Base-by-base conservation (phyloP, 2,888 invertebrate genomes). In the Campoplex capitator region DNA sequence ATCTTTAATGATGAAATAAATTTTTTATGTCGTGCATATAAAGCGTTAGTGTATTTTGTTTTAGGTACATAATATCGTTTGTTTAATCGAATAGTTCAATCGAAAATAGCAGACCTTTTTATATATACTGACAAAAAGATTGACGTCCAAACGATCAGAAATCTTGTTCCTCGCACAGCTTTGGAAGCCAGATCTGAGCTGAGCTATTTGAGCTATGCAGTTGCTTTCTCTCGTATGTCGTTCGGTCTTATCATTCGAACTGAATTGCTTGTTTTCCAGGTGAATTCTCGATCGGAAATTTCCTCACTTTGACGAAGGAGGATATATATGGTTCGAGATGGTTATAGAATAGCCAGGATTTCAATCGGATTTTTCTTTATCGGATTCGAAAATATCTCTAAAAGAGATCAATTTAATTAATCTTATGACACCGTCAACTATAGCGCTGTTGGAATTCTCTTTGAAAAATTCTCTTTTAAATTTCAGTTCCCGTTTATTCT, bases 71-170 rank as follows among this genome's bases (percentile, higher is more conserved):
- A 38, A 3, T 35, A 91, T 91, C 90, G 23, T 23, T 23, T 23
- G 23, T 23, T 23, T 23, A 23, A 23, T 23, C 23, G 23, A 23
- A 23, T 23, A 23, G 23, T 23, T 23, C 88, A 89, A 90, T 86
- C 90, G 89, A 89, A 91, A 90, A 89, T 91, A 85, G n/a, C n/a
- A n/a, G 90, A 86, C 84, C 54, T 73, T 77, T 76, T 62, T 71
- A 65, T 77, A 48, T 11, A 42, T 32, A n/a, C 35, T 23, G 76
- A 8, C 18, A 28, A 32, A 32, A 56, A 75, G 70, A 75, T 86
- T 83, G 88, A 80, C 86, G 67, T 88, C 86, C 67, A 62, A 23
- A 58, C 77, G 76, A 78, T 79, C 51, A 81, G 67, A 83, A 85
- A 58, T 85, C 77, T 74, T 82, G 56, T 67, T 54, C 9, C 23